phyloP scores from a whole-genome alignment of 1,140 invertebrate species.

The Hylyphantes graminicola region DNA sequence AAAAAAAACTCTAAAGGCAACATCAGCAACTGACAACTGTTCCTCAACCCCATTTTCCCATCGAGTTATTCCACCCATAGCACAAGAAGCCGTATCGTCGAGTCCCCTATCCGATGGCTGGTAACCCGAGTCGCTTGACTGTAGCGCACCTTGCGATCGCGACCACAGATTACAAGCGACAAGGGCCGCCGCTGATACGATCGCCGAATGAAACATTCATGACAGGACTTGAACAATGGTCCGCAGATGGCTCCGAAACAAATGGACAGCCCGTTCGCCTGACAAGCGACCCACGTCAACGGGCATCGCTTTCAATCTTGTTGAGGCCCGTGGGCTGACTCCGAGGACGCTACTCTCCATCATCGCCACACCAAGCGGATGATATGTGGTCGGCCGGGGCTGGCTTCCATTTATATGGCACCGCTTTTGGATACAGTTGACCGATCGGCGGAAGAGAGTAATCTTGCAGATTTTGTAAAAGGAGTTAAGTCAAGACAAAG shows the following conservation, averaged over 20 bases:
- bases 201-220: constrained; percentile 57
- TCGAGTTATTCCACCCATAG: constrained; percentile 1
- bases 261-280: constrained; percentile 48
- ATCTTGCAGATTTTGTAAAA: no score
- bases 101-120: constrained; percentile 32
- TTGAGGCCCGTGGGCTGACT: no score
- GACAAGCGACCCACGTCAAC: constrained; percentile 52
- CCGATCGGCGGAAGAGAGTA: no score
- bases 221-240: constrained; percentile 55
- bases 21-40: no score
- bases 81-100: neutral
- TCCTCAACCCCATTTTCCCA: neutral
- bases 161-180: constrained; percentile 43
- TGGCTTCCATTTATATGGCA: no score
- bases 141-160: constrained; percentile 55
- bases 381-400: no score
- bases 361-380: neutral
- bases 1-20: no score
- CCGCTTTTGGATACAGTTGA: no score
- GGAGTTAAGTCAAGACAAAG: no score
- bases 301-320: constrained; percentile 48
- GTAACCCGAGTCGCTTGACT: constrained; percentile 54
- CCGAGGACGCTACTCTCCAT: neutral
- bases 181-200: constrained; percentile 50
- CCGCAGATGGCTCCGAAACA: constrained; percentile 54